Base-by-base conservation (phyloP, 2,797 vertebrate genomes). In the Erpetoichthys calabaricus region DNA sequence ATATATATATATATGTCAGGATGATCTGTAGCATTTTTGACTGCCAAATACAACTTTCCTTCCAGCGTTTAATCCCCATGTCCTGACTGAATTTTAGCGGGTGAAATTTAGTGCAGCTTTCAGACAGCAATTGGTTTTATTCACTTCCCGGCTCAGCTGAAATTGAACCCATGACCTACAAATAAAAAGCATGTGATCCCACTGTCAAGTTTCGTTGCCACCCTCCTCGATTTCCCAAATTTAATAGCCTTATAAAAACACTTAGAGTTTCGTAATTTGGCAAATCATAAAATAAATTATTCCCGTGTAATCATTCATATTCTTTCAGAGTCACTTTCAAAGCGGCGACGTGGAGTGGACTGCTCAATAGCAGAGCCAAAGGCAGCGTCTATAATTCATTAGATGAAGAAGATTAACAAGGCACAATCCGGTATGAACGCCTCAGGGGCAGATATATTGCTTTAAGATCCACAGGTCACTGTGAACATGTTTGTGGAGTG, bases 321-420 rank as follows among this genome's bases (percentile, higher is more conserved):
- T 9, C 6, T 9, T 49, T 6, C 47, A 4, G 47, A 3, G 6
- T 7, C 9, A 49, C 47, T 7, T 49, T 49, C 47, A 49, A 49
- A 49, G 6, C 25, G 25, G 25, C 49, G 47, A 49, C 9, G 47
- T 9, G 9, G 6, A 9, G 6, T 52, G 51, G 8, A 4, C 5
- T 3, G 10, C 41, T 52, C 7, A 74, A 62, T 64, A 64, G 68
- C 64, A 60, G 61, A 58, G 65, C 70, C 73, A 65, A 66, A 70
- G 71, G 73, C 71, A 65, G 73, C 69, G 65, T 71, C 76, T 76
- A 72, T 77, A 77, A 77, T 77, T 81, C 67, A 80, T 79, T 79
- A 74, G 64, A 8, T 61, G 56, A 64, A 64, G 71, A 70, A 63
- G 69, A 65, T 76, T 74, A 76, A 74, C 62, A 69, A 64, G 45